Percentiles rank a stretch among this genome's conserved stretches.
These are phyloP conservation scores for Cheilosia urbana DNA, from an alignment of 2,888 invertebrate species.

Conservation along the genomic window DNA sequence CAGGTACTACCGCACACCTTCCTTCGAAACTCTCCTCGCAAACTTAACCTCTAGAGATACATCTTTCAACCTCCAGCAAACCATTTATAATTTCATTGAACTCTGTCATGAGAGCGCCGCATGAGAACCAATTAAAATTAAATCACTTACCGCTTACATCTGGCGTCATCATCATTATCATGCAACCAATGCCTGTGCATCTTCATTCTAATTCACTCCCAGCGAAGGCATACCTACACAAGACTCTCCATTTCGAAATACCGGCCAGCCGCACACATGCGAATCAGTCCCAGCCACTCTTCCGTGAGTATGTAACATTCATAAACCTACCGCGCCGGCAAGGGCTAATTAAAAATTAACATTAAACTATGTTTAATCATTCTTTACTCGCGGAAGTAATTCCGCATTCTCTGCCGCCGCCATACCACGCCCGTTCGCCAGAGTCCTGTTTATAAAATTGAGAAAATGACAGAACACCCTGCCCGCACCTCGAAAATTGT, in stretches of 20 bases:
- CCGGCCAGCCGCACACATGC: neutral
- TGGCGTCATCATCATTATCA: conserved; percentile 18
- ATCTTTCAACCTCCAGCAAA: neutral
- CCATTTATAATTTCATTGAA: neutral
- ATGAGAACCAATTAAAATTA: conserved; percentile 3
- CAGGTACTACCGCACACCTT: no score
- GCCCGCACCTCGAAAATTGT: conserved; percentile 29
- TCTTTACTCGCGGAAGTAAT: conserved; percentile 51
- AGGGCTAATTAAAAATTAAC: conserved; percentile 68
- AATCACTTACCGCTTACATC: neutral
- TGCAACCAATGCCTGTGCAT: conserved; percentile 39
- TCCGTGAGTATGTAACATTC: conserved; percentile 34
- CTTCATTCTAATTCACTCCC: conserved; percentile 19
- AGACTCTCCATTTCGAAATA: conserved; percentile 23
- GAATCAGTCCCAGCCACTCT: neutral
- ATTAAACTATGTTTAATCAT: conserved; percentile 62
- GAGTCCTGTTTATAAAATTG: no score
- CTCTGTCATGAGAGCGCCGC: conserved; percentile 8
- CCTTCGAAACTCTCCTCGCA: no score
- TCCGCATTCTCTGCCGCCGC: conserved; percentile 19
- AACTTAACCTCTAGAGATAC: no score
- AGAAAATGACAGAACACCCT: neutral
- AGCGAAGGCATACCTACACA: neutral
- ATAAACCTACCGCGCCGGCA: conserved; percentile 43
- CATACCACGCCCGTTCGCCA: conserved; percentile 34